Evolutionary conservation across 2,113 vertebrate genomes (phyloP).

Genomic region (Trachemys scripta): DNA sequence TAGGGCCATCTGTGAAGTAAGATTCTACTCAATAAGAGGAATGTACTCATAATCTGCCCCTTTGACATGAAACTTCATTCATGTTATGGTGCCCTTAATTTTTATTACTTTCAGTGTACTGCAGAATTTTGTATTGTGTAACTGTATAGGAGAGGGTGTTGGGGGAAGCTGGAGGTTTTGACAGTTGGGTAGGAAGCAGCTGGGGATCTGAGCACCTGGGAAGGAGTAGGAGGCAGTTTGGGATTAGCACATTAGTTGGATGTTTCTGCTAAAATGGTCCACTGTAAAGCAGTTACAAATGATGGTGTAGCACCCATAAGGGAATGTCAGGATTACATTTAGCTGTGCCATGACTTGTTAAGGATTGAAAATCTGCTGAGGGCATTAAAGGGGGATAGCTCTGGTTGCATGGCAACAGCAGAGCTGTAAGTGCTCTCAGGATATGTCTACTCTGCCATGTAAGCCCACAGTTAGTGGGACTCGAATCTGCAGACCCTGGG

Average conservation of each 20-base stretch:
- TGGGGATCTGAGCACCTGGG: neutral
- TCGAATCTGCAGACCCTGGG: neutral
- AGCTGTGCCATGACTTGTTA: neutral
- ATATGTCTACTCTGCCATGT: neutral
- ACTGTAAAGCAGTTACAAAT: neutral
- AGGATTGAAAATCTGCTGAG: neutral
- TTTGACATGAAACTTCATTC: neutral
- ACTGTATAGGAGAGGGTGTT: neutral
- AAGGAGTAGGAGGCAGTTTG: neutral
- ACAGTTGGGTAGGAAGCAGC: neutral
- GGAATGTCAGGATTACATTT: neutral
- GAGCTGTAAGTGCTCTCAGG: neutral
- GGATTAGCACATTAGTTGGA: neutral
- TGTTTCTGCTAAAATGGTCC: neutral
- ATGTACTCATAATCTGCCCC: neutral
- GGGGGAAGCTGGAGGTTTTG: neutral
- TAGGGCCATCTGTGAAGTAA: neutral
- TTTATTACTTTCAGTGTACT: neutral
- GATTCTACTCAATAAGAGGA: neutral
- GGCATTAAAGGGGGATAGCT: neutral
- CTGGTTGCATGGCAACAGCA: neutral
- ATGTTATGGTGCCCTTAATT: neutral
- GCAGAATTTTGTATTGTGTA: neutral
- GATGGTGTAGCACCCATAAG: neutral
- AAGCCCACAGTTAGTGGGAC: neutral